phyloP scores from a whole-genome alignment of 2,888 invertebrate species.

The Drosophila putrida region DNA sequence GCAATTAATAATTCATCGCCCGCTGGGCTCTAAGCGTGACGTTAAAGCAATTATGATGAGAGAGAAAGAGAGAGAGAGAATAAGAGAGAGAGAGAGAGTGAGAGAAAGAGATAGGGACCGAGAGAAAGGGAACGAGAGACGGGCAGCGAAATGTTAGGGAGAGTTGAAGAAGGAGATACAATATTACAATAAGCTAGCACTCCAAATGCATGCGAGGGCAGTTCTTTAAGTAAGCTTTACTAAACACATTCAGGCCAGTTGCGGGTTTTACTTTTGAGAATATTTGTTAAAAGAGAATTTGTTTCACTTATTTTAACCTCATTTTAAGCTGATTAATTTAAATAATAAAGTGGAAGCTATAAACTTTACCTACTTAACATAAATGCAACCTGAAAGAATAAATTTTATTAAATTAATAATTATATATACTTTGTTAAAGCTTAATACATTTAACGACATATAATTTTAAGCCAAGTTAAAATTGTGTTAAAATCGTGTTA shows the following conservation, averaged over 20 bases:
- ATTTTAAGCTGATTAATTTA: too few relatives aligned
- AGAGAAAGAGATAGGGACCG: background rate
- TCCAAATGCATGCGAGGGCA: constrained; percentile 35
- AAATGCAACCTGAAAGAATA: too few relatives aligned
- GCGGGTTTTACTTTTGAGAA: too few relatives aligned
- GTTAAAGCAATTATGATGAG: constrained; percentile 67
- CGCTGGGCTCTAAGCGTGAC: constrained; percentile 66
- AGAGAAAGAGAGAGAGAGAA: constrained; percentile 3
- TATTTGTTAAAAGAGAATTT: too few relatives aligned
- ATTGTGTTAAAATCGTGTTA: background rate
- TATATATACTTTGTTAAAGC: too few relatives aligned
- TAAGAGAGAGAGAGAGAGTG: constrained; percentile 4
- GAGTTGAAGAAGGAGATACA: background rate
- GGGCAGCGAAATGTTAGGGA: background rate
- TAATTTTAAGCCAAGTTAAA: background rate
- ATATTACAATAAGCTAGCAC: constrained; percentile 32
- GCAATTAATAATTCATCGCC: constrained; percentile 80
- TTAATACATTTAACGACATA: too few relatives aligned
- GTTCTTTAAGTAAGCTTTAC: background rate
- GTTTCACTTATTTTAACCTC: too few relatives aligned
- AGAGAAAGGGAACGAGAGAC: background rate
- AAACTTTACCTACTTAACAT: too few relatives aligned
- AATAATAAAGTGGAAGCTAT: too few relatives aligned
- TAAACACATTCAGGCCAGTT: too few relatives aligned
- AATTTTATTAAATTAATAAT: too few relatives aligned